A percentile compares a stretch with the other conserved stretches of the same genome.
phyloP scores from a whole-genome alignment of 2,888 invertebrate species.

The Drosophila phalerata region DNA sequence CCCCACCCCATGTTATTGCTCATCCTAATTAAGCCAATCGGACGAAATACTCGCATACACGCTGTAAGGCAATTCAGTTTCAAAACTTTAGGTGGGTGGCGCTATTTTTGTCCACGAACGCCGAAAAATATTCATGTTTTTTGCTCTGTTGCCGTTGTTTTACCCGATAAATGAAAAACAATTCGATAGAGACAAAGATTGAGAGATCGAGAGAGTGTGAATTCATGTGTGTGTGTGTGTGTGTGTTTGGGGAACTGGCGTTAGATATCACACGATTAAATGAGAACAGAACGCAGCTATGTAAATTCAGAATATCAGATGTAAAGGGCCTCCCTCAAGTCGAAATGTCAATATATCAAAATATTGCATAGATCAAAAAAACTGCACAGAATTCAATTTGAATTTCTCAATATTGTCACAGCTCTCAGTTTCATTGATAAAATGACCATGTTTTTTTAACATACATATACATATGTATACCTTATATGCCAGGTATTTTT shows the following conservation, averaged over 20 bases:
- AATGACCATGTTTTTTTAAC: conserved; percentile 63
- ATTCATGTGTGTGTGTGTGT: not conserved
- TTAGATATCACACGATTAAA: conserved; percentile 48
- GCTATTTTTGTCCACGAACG: conserved; percentile 68
- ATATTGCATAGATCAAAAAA: not conserved
- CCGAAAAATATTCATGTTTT: conserved; percentile 71
- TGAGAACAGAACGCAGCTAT: conserved; percentile 6
- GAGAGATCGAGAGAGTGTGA: conserved; percentile 1
- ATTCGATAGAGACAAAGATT: conserved; percentile 23
- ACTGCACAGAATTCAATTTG: not conserved
- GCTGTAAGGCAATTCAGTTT: conserved; percentile 71
- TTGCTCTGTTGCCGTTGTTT: conserved; percentile 65
- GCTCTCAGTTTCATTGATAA: conserved; percentile 68
- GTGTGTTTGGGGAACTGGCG: conserved; percentile 27
- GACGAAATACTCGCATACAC: conserved; percentile 31
- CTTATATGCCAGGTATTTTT: conserved; percentile 16
- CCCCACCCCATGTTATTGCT: conserved; percentile 45
- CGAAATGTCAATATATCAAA: conserved; percentile 3
- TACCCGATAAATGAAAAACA: conserved; percentile 56
- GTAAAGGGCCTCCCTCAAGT: conserved; percentile 35
- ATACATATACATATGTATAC: conserved; percentile 2
- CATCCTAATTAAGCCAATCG: conserved; percentile 61
- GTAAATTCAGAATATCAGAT: conserved; percentile 15
- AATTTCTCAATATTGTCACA: not conserved
- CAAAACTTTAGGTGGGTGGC: conserved; percentile 74